Evolutionary conservation across 2,888 invertebrate species (phyloP).

Genomic region (Strigamia maritima): DNA sequence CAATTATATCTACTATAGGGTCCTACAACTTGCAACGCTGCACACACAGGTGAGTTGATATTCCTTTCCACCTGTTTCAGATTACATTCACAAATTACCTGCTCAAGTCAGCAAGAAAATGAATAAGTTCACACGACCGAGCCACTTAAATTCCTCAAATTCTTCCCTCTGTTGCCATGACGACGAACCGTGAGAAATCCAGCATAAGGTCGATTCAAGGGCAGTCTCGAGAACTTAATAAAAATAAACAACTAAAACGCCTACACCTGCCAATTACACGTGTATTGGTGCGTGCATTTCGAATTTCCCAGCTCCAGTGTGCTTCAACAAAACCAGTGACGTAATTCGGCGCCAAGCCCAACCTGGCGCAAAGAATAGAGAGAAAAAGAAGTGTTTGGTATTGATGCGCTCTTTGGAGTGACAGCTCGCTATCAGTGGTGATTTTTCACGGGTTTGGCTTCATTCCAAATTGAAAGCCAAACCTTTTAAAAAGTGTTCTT

Average conservation of each 20-base stretch:
- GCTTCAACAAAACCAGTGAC: conserved; percentile 6
- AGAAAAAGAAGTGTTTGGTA: conserved; percentile 17
- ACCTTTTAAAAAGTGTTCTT: conserved; percentile 34
- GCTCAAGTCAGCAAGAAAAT: conserved; percentile 4
- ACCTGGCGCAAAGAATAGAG: conserved; percentile 12
- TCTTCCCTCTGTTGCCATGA: not conserved
- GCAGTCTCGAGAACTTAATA: not conserved
- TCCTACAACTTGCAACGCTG: not conserved
- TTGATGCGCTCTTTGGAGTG: conserved; percentile 34
- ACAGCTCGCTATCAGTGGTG: conserved; percentile 32
- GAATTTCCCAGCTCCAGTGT: conserved; percentile 6
- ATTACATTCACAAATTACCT: conserved; percentile 20
- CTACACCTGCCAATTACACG: conserved; percentile 26
- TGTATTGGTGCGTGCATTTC: conserved; percentile 28
- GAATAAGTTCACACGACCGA: conserved; percentile 6
- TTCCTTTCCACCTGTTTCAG: not conserved
- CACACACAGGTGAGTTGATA: conserved; percentile 11
- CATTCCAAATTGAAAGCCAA: conserved; percentile 34
- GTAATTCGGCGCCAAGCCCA: conserved; percentile 18
- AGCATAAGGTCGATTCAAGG: conserved; percentile 21
- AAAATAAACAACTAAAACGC: conserved; percentile 18
- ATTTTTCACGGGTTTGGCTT: conserved; percentile 34
- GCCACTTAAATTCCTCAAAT: conserved; percentile 6
- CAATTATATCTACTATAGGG: not conserved
- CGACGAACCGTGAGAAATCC: conserved; percentile 1